Evolutionary conservation across 2,113 vertebrate species (phyloP), one percentile per base, ranked within the genome.

Genomic region (Pluvianellus socialis): DNA sequence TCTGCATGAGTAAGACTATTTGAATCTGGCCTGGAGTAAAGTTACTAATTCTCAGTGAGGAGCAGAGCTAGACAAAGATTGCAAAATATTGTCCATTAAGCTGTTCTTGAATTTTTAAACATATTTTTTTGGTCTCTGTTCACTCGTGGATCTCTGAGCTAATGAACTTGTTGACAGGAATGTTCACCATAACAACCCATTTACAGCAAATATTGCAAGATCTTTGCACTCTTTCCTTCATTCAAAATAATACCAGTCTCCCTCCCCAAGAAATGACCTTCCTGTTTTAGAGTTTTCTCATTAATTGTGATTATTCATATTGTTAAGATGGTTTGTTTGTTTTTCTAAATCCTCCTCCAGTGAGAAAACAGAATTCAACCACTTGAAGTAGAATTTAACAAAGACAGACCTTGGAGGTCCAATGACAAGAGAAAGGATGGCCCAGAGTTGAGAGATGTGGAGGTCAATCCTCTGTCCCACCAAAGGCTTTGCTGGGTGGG

Each of bases 91-190:
- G 59, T 59, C 85, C 82, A 90, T 88, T 96, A 94, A 95, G 94
- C 79, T 92, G 67, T 79, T 96, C 93, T 95, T 96, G 90, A 92
- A 93, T 93, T 95, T 94, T 96, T 80, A 92, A 95, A 73, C 79
- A 58, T 94, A 90, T 92, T 96, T 96, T 96, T 93, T 93, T 96
- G 85, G 96, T 96, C 90, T 94, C 92, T 93, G 38, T 83, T 93
- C 92, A 88, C 92, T 92, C 11, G 2, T 92, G 88, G 90, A 93
- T 96, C 82, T 95, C 90, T 83, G 79, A 93, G 81, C 72, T 96
- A 96, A 96, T 92, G 92, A 96, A 80, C 94, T 96, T 96, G 96
- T 86, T 97, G 96, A 97, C 96, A 97, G 94, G 93, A 96, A 97
- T 96, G 94, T 88, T 95, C 92, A 93, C 96, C 95, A 96, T 95